Base-by-base conservation (phyloP, 1,140 invertebrate species). In the Lucilia sericata region DNA sequence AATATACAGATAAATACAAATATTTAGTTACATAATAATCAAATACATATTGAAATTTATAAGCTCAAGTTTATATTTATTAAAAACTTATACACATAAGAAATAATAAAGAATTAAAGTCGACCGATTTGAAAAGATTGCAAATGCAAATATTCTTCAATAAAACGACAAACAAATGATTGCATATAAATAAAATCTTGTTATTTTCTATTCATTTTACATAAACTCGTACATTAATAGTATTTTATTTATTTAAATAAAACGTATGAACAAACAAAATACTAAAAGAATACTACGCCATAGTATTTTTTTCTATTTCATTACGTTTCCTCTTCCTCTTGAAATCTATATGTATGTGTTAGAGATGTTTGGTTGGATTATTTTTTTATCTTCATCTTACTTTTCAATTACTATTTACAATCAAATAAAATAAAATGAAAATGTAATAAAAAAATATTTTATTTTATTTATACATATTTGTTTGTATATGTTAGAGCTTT, bases 241-340 rank as follows among this genome's bases (percentile, higher is more conserved):
- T 42, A 42, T 42, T 42, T 42, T 42, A 42, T 42, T 42, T 42
- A 5, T 8, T 8, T 10, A 7, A 42, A 42, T 8, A 42, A 42
- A 42, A 42, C 25, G 25, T 30, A 30, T 30, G 25, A 30, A 7
- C 5, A 42, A 42, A 8, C 42, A 3, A 42, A n/a, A n/a, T n/a
- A n/a, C n/a, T n/a, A n/a, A n/a, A n/a, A 70, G 7, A 21, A 70
- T 70, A 70, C 65, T 21, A 70, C 65, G 65, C 21, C 65, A 70
- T 70, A 70, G 21, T 70, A 70, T 55, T 55, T 55, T 55, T 42
- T 42, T 51, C 49, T 51, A 21, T 70, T 70, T 70, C 65, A 17
- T n/a, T 60, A n/a, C 55, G n/a, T 60, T 60, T 60, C 55, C 55
- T 60, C 55, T 60, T 60, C 55, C 55, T 60, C n/a, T 60, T 60